Percentiles rank a stretch among this genome's conserved stretches.
Evolutionary conservation across 2,888 invertebrate species (phyloP).

Genomic region (Melinaea marsaeus): DNA sequence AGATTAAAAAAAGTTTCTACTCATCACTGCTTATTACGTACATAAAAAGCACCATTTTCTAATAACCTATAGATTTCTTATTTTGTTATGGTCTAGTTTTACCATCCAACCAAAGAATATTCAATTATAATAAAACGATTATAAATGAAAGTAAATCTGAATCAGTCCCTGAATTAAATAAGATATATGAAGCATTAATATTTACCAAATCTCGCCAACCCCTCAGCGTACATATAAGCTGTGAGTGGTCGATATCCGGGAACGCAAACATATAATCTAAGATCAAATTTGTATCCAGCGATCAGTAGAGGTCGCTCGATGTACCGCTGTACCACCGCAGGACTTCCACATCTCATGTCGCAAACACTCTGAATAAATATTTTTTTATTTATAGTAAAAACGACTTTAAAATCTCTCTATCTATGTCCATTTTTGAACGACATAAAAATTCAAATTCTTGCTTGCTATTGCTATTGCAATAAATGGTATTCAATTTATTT

Average conservation of each 20-base stretch:
- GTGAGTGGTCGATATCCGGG: conserved; percentile 91
- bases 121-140: too few relatives aligned
- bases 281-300: conserved; percentile 95
- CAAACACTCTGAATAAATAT: conserved; percentile 80
- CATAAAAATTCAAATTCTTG: too few relatives aligned
- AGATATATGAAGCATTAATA: background rate
- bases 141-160: too few relatives aligned
- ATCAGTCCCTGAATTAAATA: too few relatives aligned
- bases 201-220: conserved; percentile 82
- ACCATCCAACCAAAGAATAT: too few relatives aligned
- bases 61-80: too few relatives aligned
- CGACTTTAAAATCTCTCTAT: background rate
- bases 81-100: too few relatives aligned
- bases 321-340: conserved; percentile 89
- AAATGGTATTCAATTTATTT: too few relatives aligned
- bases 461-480: too few relatives aligned
- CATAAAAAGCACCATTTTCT: too few relatives aligned
- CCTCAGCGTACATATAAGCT: conserved; percentile 93
- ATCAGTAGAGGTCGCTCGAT: conserved; percentile 87
- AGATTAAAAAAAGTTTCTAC: background rate
- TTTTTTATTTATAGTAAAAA: conserved; percentile 24
- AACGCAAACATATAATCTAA: conserved; percentile 92
- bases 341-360: conserved; percentile 86
- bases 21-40: too few relatives aligned
- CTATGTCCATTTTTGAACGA: too few relatives aligned